Evolutionary conservation across 2,797 vertebrate species (phyloP).

Genomic region (Galagoides demidoff): DNA sequence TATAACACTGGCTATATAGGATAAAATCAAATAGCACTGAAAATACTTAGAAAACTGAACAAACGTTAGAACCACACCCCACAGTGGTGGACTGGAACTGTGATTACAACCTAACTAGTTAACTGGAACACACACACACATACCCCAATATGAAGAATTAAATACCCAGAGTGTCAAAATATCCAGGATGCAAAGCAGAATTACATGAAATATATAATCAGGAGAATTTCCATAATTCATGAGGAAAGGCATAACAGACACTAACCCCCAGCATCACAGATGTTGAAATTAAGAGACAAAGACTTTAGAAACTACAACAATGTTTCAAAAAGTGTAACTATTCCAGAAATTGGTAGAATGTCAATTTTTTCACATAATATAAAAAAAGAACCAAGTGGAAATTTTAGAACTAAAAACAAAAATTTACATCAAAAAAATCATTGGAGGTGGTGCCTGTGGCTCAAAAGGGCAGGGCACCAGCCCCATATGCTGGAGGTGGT

Average conservation of each 20-base stretch:
- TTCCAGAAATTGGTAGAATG: neutral
- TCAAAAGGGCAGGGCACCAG: too few species aligned
- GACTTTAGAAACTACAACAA: neutral
- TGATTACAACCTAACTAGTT: neutral
- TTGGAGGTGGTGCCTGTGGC: too few species aligned
- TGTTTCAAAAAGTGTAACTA: neutral
- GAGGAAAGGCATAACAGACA: neutral
- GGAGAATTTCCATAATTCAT: neutral
- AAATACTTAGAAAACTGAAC: neutral
- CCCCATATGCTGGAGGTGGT: too few species aligned
- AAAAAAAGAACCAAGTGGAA: neutral
- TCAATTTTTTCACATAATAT: neutral
- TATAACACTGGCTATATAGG: neutral
- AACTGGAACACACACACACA: neutral
- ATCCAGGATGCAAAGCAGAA: neutral
- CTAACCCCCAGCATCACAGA: neutral
- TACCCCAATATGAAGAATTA: neutral
- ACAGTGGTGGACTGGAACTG: neutral
- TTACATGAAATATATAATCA: neutral
- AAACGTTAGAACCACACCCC: neutral
- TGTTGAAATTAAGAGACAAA: neutral
- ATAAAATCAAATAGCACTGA: neutral
- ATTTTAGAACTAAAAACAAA: constrained; percentile 23
- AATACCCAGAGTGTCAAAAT: neutral
- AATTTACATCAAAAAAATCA: neutral